Percentiles rank a stretch among this genome's conserved stretches.
These are phyloP conservation scores for Melanotaenia duboulayi DNA, from an alignment of 2,113 vertebrate species.

Conservation along the genomic window DNA sequence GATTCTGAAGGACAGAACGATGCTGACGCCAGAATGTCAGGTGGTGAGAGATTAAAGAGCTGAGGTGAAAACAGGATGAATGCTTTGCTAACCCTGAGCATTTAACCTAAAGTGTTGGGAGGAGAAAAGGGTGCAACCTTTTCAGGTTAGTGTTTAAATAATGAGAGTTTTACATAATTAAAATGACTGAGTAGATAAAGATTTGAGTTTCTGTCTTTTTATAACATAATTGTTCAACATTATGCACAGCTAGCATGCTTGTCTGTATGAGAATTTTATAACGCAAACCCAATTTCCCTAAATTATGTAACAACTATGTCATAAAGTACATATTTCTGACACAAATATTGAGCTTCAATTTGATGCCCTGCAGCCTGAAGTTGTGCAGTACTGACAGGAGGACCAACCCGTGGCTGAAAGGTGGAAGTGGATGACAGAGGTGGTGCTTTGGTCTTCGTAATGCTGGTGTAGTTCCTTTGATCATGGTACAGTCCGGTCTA, in stretches of 20 bases:
- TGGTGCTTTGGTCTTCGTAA: constrained; percentile 87
- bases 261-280: constrained; percentile 1
- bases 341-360: constrained; percentile 4
- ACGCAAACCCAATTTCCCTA: neutral
- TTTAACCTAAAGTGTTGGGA: constrained; percentile 16
- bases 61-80: constrained; percentile 63
- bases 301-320: constrained; percentile 11
- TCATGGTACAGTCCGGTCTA: constrained; percentile 94
- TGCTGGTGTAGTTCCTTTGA: constrained; percentile 93
- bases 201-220: neutral
- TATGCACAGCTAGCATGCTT: neutral
- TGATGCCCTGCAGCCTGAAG: neutral
- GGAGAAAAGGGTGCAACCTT: neutral
- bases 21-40: constrained; percentile 19
- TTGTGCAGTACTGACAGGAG: constrained; percentile 7
- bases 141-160: no score
- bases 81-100: constrained; percentile 36
- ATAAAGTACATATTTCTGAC: no score
- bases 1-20: constrained; percentile 41
- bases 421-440: constrained; percentile 66
- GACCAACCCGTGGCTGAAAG: constrained; percentile 80
- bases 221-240: neutral
- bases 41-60: constrained; percentile 73
- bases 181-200: constrained; percentile 4
- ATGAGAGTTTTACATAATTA: constrained; percentile 1